These are phyloP conservation scores for Fopius arisanus DNA, from an alignment of 1,140 invertebrate genomes.

Conservation along the genomic window DNA sequence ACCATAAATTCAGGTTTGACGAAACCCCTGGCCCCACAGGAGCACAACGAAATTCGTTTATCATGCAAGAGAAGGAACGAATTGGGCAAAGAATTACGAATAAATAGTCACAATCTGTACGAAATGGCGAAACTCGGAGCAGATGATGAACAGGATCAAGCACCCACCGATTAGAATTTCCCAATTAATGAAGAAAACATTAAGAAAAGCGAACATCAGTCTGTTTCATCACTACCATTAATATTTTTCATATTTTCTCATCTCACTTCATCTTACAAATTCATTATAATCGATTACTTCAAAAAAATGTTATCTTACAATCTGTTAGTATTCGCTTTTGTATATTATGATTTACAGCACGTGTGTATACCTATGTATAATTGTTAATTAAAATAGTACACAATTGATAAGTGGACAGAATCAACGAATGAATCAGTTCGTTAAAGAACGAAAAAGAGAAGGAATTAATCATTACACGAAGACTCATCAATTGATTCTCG, in stretches of 20 bases:
- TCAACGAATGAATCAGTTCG: slow-evolving; percentile 17
- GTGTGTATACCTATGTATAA: slow-evolving; percentile 17
- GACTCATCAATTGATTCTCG: neutral
- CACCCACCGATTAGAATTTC: slow-evolving; percentile 7
- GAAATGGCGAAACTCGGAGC: slow-evolving; percentile 50
- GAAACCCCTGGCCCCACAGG: slow-evolving; percentile 52
- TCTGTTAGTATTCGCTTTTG: slow-evolving; percentile 19
- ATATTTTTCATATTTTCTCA: slow-evolving; percentile 15
- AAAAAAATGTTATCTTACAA: slow-evolving; percentile 27
- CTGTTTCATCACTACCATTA: slow-evolving; percentile 6
- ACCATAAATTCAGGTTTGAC: slow-evolving; percentile 51
- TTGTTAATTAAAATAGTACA: slow-evolving; percentile 15
- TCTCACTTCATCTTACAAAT: slow-evolving; percentile 31
- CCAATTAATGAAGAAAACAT: neutral
- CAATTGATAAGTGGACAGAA: slow-evolving; percentile 1
- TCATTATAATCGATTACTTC: slow-evolving; percentile 25
- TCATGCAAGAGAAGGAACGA: slow-evolving; percentile 46
- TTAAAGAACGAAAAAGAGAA: neutral
- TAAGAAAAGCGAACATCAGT: slow-evolving; percentile 14
- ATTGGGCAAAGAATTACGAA: slow-evolving; percentile 53
- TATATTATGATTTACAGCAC: slow-evolving; percentile 25
- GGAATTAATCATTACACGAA: neutral
- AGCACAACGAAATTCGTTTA: slow-evolving; percentile 42
- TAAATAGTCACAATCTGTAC: slow-evolving; percentile 54
- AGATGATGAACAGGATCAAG: neutral